Percentiles rank a stretch among this genome's conserved stretches.
These are phyloP conservation scores for Petroica traversi DNA, from an alignment of 2,113 vertebrate species.

Conservation along the genomic window DNA sequence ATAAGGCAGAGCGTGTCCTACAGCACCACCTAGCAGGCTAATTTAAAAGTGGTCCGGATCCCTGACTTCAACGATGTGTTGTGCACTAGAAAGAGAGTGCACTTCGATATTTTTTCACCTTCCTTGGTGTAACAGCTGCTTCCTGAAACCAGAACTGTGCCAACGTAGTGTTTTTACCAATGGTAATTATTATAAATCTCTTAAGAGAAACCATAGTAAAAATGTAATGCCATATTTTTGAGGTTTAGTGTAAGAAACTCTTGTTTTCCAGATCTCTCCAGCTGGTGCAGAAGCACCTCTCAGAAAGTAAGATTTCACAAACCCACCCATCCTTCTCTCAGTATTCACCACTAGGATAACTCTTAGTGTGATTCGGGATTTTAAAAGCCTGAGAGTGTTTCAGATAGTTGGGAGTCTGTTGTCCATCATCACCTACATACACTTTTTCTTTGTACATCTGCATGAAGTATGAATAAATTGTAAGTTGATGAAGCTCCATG, in stretches of 20 bases:
- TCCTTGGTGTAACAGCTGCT: neutral
- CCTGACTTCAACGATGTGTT: fast-evolving
- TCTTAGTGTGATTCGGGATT: neutral
- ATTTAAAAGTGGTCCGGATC: slow-evolving; percentile 3
- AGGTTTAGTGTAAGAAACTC: neutral
- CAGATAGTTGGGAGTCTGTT: neutral
- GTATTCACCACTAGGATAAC: neutral
- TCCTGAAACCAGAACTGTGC: neutral
- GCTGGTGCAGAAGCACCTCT: neutral
- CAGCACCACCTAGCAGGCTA: slow-evolving; percentile 71
- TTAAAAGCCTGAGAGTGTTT: neutral
- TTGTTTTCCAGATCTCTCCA: neutral
- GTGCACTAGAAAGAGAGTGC: neutral
- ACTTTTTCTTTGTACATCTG: neutral
- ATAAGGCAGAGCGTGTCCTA: slow-evolving; percentile 27
- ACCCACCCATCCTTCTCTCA: neutral
- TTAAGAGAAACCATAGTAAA: neutral
- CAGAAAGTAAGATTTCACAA: neutral
- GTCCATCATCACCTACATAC: neutral
- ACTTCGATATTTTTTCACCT: neutral
- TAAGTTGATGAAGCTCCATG: neutral
- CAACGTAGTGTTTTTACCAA: neutral
- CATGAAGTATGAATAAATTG: neutral
- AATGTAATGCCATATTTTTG: neutral
- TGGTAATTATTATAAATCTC: neutral